Evolutionary conservation across 2,113 vertebrate genomes (phyloP).

Genomic region (Calidris pugnax): DNA sequence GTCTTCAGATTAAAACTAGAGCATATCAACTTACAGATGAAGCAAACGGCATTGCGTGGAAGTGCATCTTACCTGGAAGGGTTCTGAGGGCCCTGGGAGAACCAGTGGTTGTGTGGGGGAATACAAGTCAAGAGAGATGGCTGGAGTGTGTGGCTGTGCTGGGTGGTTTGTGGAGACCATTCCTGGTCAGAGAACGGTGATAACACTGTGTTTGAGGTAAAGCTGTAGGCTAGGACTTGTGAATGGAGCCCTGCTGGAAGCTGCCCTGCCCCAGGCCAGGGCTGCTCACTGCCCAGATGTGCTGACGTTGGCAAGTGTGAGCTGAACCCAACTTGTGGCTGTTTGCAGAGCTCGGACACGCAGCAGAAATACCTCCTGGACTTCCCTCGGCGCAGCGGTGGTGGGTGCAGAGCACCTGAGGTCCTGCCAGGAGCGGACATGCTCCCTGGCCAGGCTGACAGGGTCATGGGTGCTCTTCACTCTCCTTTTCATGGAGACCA

Average conservation of each 20-base stretch:
- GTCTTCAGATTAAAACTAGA: not conserved
- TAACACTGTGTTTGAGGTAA: accelerated
- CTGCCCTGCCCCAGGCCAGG: not conserved
- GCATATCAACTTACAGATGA: not conserved
- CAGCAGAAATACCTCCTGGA: not conserved
- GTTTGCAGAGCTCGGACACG: not conserved
- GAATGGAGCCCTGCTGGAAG: not conserved
- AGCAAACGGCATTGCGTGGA: not conserved
- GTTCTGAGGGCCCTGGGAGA: not conserved
- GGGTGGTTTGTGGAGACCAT: not conserved
- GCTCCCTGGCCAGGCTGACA: not conserved
- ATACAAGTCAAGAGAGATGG: not conserved
- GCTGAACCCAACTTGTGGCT: not conserved
- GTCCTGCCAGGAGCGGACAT: not conserved
- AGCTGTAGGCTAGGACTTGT: not conserved
- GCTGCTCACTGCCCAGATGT: not conserved
- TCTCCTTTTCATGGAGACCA: not conserved
- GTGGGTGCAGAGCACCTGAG: not conserved
- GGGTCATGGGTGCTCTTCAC: not conserved
- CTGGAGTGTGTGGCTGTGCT: not conserved
- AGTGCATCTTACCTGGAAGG: not conserved
- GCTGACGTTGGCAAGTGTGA: accelerated
- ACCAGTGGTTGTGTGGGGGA: not conserved
- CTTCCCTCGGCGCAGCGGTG: not conserved
- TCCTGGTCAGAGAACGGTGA: not conserved